These are phyloP conservation scores for Ptychoptera contaminata DNA, from an alignment of 2,888 invertebrate genomes.

Conservation along the genomic window DNA sequence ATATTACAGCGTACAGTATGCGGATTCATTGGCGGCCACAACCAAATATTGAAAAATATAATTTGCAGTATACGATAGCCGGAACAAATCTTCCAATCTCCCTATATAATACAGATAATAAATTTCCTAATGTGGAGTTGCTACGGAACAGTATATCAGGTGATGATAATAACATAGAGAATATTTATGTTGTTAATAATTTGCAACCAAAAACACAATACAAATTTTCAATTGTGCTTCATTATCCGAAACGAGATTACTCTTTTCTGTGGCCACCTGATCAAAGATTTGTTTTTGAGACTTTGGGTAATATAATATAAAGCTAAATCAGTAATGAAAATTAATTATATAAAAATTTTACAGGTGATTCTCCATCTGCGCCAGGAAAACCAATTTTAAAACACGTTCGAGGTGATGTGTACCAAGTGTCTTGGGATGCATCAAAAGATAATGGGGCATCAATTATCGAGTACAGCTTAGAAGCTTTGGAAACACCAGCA, in stretches of 20 bases:
- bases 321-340: neutral
- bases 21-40: conserved; percentile 52
- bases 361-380: conserved; percentile 63
- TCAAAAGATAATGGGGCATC: conserved; percentile 62
- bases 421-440: conserved; percentile 68
- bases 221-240: conserved; percentile 48
- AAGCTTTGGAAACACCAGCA: conserved; percentile 33
- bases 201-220: conserved; percentile 64
- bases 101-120: conserved; percentile 4
- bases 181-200: conserved; percentile 19
- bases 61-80: conserved; percentile 35
- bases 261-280: conserved; percentile 58
- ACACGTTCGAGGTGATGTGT: conserved; percentile 52
- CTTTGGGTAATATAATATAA: conserved; percentile 40
- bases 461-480: conserved; percentile 58
- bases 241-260: conserved; percentile 43
- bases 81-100: conserved; percentile 13
- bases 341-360: conserved; percentile 17
- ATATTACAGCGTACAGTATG: conserved; percentile 43
- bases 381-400: conserved; percentile 64
- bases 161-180: conserved; percentile 15
- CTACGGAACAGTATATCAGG: neutral
- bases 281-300: conserved; percentile 56
- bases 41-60: conserved; percentile 30
- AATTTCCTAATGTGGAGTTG: neutral